Evolutionary conservation across 2,888 invertebrate genomes (phyloP), one percentile per base, ranked within the genome.

Genomic region (Eristalinus sepulchralis): DNA sequence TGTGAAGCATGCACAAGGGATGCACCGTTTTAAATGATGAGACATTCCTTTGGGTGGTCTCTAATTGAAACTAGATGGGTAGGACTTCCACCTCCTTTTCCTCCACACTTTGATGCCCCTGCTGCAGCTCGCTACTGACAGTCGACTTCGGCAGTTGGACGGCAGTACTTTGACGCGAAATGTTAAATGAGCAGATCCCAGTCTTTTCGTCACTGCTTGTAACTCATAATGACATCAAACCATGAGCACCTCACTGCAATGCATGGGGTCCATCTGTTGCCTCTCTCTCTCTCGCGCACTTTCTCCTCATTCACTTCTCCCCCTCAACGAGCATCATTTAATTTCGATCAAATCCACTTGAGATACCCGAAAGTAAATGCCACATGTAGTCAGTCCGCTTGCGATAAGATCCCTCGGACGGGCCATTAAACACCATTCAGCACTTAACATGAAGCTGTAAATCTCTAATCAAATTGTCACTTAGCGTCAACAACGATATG

Each of bases 391-490:
- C 22, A 47, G 27, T 27, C 36, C 70, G 59, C 60, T 60, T 10
- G 59, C 70, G 75, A 84, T 81, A 84, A 84, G 62, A 72, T 67
- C 59, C 57, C 60, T 67, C 76, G 66, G 67, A 73, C 24, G 17
- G 34, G 59, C 64, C 60, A 78, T 73, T 60, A 70, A 83, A 86
- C 86, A 83, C 31, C 73, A 83, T 82, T 86, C 75, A 34, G 78
- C 83, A 86, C 86, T 86, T 70, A 47, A 71, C 62, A 70, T 47
- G 64, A 13, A 17, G 66, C 57, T 71, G 27, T 64, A 77, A 78
- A 79, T 71, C 27, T 31, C 83, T 22, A 82, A 83, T 79, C 78
- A 79, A 78, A 75, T 75, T 70, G 82, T 82, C 78, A 83, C 70
- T 67, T 27, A 47, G 11, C 59, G 39, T 53, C 60, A 34, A 70